Base-by-base conservation (phyloP, 2,888 invertebrate species). In the Ypsolopha scabrella region DNA sequence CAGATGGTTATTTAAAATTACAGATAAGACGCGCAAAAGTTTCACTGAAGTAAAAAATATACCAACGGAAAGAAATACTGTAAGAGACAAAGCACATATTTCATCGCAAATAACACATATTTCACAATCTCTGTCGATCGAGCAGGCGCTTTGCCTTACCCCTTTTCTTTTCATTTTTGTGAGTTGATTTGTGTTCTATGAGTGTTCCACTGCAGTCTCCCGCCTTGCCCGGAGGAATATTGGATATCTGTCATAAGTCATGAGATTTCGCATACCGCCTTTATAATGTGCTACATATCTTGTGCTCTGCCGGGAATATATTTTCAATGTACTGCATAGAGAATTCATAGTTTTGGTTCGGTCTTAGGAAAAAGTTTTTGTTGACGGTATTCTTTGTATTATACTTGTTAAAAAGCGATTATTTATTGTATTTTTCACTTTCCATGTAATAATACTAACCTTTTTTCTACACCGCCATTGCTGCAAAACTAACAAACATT, bases 171-270 rank as follows among this genome's bases (percentile, higher is more conserved):
- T 67, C 67, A 67, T 72, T 73, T 76, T 75, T 70, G 66, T 57
- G 58, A 64, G 63, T 71, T 75, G 80, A 81, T 78, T 80, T 80
- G 79, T 79, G 75, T 76, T 68, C 72, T 71, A 73, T 70, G 68
- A 75, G 73, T 73, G 71, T 75, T 74, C 70, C 64, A 24, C 61
- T 73, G 75, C 76, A 73, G 24, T 24, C 71, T 2, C 67, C 66
- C 66, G 59, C 63, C 58, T 53, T 63, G 72, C 72, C 68, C 63
- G 62, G 58, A 64, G 69, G 68, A 72, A 74, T 78, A 80, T 80
- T 79, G 80, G 75, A 77, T 79, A 77, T 79, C 72, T 76, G 78
- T 78, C 78, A 74, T 70, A 71, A 77, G 72, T 77, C 72, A 70
- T 71, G 71, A 75, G 75, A 75, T 73, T 75, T 70, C 64, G 70